Conservation (phyloP, 2,888 invertebrate species). For the Acanthosepion pharaonis region DNA sequence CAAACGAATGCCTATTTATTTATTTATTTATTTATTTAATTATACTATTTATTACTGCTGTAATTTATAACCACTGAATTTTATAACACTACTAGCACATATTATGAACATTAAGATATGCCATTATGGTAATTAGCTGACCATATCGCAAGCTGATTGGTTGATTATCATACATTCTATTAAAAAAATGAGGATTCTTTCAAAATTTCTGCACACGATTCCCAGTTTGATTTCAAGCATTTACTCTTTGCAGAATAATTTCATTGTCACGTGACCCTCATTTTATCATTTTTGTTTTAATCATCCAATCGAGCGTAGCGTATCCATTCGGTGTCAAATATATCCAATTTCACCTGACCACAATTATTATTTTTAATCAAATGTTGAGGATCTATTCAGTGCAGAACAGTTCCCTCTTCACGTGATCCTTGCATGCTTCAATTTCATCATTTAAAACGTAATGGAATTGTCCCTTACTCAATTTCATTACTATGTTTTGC, state of each 20-base stretch:
- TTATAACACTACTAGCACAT: background rate
- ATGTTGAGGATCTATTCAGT: background rate
- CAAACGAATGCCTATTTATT: background rate
- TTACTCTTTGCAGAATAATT: background rate
- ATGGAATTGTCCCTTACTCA: background rate
- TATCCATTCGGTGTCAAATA: background rate
- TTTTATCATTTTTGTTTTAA: background rate
- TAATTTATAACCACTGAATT: constrained; percentile 12
- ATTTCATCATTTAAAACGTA: background rate
- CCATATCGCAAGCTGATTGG: background rate
- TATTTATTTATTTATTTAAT: background rate
- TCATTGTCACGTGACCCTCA: background rate
- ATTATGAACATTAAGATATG: background rate
- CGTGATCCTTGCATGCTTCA: constrained; percentile 9
- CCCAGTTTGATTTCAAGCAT: background rate
- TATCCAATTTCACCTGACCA: background rate
- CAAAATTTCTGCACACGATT: background rate
- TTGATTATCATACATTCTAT: background rate
- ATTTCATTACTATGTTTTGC: background rate
- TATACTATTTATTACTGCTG: background rate
- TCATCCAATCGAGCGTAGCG: background rate
- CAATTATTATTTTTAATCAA: background rate
- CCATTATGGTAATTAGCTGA: background rate
- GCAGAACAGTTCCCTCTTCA: background rate
- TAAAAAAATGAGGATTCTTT: background rate